Base-by-base conservation (phyloP, 2,797 vertebrate species). In the Bufotes viridis region DNA sequence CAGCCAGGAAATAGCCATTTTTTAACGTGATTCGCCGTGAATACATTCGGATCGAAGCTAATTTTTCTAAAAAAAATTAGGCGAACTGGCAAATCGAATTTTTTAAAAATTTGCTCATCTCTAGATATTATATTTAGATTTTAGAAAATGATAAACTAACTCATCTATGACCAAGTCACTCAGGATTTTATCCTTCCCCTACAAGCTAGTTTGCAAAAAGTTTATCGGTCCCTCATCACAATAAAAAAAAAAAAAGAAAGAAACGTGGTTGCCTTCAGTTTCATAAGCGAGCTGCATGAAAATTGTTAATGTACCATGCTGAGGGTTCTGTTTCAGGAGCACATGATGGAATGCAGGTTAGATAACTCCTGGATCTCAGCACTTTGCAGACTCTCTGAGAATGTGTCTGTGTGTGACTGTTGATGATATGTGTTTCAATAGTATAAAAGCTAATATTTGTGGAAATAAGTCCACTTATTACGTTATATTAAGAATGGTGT, bases 291-390 rank as follows among this genome's bases (percentile, higher is more conserved):
- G 84, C 80, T 70, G 84, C 79, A 55, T 89, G 84, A 67, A 86
- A 82, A 87, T 78, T 78, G 79, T 72, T 86, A 86, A 86, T 86
- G 63, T 89, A 81, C 29, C 84, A 86, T 86, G 74, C 61, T 24
- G 63, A 51, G 79, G 84, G 55, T 89, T 65, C 63, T 57, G 85
- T 86, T 89, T 89, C 84, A 86, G 79, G 63, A 78, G 80, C 17
- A 83, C 88, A 86, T 89, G 84, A 86, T 86, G 88, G 84, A 86
- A 86, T 89, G 88, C 65, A 78, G 85, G 79, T 86, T 86, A 81
- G 69, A 86, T 82, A 76, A 78, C 55, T 78, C 61, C 34, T 72
- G 67, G 34, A 78, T 89, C 60, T 57, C 61, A 34, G 63, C 26
- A 67, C 84, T 87, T 63, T 86, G 12, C 74, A 85, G 51, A 26